Percentiles rank a stretch among this genome's conserved stretches.
Conservation (phyloP, 2,888 invertebrate genomes). For the Morinoia aosen region DNA sequence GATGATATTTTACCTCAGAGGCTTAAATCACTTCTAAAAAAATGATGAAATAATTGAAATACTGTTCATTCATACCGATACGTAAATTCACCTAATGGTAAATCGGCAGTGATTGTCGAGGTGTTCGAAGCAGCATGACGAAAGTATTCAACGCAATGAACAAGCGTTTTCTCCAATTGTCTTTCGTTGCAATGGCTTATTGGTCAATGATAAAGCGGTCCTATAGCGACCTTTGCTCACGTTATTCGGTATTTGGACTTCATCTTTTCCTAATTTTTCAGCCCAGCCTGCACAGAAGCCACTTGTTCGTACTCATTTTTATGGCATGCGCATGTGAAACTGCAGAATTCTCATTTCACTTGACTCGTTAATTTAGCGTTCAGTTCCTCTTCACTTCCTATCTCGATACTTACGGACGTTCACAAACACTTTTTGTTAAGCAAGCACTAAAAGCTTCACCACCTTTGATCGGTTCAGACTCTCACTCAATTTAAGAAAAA, state of each 20-base stretch:
- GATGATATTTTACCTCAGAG: too few species aligned
- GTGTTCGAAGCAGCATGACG: too few species aligned
- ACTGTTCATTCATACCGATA: too few species aligned
- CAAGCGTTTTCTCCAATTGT: too few species aligned
- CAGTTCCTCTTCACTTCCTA: neutral
- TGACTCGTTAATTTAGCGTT: neutral
- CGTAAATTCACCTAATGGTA: too few species aligned
- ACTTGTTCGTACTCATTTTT: neutral
- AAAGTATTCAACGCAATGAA: too few species aligned
- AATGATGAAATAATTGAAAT: too few species aligned
- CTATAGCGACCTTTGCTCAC: too few species aligned
- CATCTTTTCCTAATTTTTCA: neutral
- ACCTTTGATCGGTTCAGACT: neutral
- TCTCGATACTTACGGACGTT: neutral
- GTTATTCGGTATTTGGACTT: neutral
- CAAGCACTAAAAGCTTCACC: neutral
- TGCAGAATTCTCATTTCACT: neutral
- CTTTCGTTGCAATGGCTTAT: too few species aligned
- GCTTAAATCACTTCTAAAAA: too few species aligned
- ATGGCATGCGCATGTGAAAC: neutral
- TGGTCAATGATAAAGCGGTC: too few species aligned
- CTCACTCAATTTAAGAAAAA: neutral
- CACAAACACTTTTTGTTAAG: neutral
- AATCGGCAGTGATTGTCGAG: too few species aligned
- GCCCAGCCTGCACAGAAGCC: neutral